These are phyloP conservation scores for Epistrophe eligans DNA, from an alignment of 2,888 invertebrate species.

Conservation along the genomic window DNA sequence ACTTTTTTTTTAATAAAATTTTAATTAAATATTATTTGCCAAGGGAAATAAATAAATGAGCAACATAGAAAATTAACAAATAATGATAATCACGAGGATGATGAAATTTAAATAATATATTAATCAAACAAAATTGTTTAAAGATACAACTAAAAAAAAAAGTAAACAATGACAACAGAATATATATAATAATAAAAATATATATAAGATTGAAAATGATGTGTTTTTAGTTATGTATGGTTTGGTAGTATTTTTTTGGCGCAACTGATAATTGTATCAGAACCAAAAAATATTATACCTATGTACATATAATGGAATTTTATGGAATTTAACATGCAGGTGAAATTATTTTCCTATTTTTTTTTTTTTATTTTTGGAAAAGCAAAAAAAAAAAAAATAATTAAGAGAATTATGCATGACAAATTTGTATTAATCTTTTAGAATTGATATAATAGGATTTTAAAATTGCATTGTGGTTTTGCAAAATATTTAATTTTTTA, in stretches of 20 bases:
- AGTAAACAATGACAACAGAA: not conserved
- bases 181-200: not conserved
- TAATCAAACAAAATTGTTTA: slow-evolving; percentile 17
- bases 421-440: not conserved
- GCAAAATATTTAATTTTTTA: not conserved
- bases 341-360: too few species aligned
- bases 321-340: not conserved
- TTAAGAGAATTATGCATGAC: not conserved
- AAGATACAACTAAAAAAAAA: not conserved
- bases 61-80: not conserved
- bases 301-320: not conserved
- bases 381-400: not conserved
- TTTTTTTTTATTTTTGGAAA: not conserved
- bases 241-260: too few species aligned
- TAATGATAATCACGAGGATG: slow-evolving; percentile 4
- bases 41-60: not conserved
- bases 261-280: too few species aligned
- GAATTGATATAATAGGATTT: not conserved
- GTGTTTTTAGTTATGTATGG: not conserved
- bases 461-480: not conserved
- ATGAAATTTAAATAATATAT: slow-evolving; percentile 30
- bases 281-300: too few species aligned
- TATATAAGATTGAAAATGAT: not conserved
- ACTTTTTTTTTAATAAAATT: slow-evolving; percentile 4
- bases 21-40: slow-evolving; percentile 32